Base-by-base conservation (phyloP, 1,140 invertebrate species). In the Melanaphis sacchari region DNA sequence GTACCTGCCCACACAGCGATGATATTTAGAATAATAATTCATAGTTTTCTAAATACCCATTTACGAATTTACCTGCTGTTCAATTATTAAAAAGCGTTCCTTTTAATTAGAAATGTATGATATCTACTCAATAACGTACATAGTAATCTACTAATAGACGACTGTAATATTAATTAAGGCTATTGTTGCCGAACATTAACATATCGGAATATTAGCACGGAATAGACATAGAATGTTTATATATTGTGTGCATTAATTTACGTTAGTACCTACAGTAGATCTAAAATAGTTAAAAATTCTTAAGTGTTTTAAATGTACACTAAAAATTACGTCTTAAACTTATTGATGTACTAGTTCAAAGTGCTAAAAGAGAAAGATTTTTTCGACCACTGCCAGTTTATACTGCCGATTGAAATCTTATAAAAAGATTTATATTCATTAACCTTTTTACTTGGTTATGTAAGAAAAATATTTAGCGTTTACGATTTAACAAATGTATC, bases 41-140 rank as follows among this genome's bases (percentile, higher is more conserved):
- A 49, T 76, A 76, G 59, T 76, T 76, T 76, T 76, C 59, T 76
- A 76, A 76, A 76, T 76, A 76, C 59, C 59, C 59, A 76, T 76
- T 76, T 76, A 59, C 54, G 31, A 31, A 59, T 59, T 11, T 59
- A n/a, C 59, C 31, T n/a, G 4, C 59, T n/a, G 59, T 76, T 76
- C 59, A 76, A 18, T 76, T 76, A 76, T 76, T 76, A 76, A 76
- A 76, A 76, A 76, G 59, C 31, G 59, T 76, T n/a, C n/a, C 15
- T n/a, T 76, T 76, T 15, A n/a, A n/a, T 3, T n/a, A 76, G 2
- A 76, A 15, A 76, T 76, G 18, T n/a, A 76, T n/a, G 59, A 66
- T 76, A n/a, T 31, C 15, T 76, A n/a, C n/a, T 5, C 31, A 76
- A n/a, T 15, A 21, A n/a, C 18, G 18, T n/a, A 66, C 15, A 66